These are phyloP conservation scores for Dasyprocta punctata DNA, from an alignment of 2,113 vertebrate species.

Conservation along the genomic window DNA sequence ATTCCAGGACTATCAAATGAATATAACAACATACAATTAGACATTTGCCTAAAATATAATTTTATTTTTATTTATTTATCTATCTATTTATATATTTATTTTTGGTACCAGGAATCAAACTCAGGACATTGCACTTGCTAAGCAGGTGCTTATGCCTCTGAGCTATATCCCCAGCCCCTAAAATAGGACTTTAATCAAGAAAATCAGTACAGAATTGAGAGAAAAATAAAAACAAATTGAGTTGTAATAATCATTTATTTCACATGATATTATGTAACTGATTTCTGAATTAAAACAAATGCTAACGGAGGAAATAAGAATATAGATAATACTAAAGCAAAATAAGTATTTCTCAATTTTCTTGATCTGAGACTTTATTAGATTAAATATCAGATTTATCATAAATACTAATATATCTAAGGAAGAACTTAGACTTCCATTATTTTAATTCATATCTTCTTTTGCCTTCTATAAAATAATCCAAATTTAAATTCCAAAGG, in stretches of 20 bases:
- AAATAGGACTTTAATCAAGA: not conserved
- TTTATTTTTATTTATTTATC: too few relatives aligned
- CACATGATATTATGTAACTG: not conserved
- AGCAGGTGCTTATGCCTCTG: too few relatives aligned
- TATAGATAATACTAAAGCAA: not conserved
- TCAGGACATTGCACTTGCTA: too few relatives aligned
- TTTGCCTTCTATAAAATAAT: not conserved
- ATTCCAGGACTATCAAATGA: not conserved
- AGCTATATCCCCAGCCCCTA: too few relatives aligned
- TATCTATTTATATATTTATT: too few relatives aligned
- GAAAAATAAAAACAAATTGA: not conserved
- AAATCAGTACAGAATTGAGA: not conserved
- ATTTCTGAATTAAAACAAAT: conserved; percentile 6
- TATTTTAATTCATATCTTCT: not conserved
- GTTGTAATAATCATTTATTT: not conserved
- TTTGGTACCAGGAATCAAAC: too few relatives aligned
- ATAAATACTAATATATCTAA: not conserved
- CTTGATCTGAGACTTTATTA: not conserved
- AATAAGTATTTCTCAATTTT: not conserved
- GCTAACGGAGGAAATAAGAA: not conserved
- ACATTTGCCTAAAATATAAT: not conserved
- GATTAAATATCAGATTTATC: not conserved
- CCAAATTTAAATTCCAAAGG: not conserved
- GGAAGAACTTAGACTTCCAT: not conserved
- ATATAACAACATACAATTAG: not conserved